These are phyloP conservation scores for Coptodon rendalli DNA, from an alignment of 2,113 vertebrate genomes.

Conservation along the genomic window DNA sequence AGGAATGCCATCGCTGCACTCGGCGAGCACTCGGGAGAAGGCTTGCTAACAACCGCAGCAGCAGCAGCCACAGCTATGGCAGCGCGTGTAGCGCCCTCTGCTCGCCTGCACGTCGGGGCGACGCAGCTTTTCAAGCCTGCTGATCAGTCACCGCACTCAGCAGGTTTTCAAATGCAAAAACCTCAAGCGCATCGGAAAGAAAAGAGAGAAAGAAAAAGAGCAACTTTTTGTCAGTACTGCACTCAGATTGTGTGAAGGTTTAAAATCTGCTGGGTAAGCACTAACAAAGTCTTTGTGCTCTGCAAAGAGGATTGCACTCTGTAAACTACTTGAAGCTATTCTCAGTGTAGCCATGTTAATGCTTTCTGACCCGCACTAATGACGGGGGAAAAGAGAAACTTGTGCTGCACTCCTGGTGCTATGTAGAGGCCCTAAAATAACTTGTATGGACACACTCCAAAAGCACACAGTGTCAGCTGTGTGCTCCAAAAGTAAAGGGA, in stretches of 20 bases:
- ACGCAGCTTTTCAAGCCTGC: not conserved
- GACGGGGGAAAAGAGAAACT: constrained; percentile 32
- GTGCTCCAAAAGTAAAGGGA: constrained; percentile 21
- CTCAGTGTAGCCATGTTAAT: constrained; percentile 50
- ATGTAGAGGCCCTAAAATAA: constrained; percentile 44
- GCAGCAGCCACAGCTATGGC: constrained; percentile 29
- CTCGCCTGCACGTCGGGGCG: not conserved
- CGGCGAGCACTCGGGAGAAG: constrained; percentile 66
- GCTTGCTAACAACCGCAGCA: constrained; percentile 67
- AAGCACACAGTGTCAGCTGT: constrained; percentile 18
- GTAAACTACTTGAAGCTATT: constrained; percentile 59
- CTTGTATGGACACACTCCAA: constrained; percentile 34
- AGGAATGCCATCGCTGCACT: constrained; percentile 79
- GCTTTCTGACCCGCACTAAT: constrained; percentile 44
- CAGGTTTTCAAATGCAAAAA: not conserved
- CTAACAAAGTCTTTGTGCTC: constrained; percentile 27
- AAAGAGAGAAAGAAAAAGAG: not conserved
- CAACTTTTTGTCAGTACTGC: not conserved
- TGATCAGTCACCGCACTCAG: not conserved
- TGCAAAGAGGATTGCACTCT: constrained; percentile 52
- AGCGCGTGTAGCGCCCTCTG: constrained; percentile 5
- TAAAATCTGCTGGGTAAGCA: constrained; percentile 48
- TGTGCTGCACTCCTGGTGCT: constrained; percentile 18
- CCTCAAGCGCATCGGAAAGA: not conserved
- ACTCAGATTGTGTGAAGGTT: constrained; percentile 4